A percentile compares a stretch with the other conserved stretches of the same genome.
phyloP scores from a whole-genome alignment of 2,797 vertebrate species.

The Glyptemys insculpta region DNA sequence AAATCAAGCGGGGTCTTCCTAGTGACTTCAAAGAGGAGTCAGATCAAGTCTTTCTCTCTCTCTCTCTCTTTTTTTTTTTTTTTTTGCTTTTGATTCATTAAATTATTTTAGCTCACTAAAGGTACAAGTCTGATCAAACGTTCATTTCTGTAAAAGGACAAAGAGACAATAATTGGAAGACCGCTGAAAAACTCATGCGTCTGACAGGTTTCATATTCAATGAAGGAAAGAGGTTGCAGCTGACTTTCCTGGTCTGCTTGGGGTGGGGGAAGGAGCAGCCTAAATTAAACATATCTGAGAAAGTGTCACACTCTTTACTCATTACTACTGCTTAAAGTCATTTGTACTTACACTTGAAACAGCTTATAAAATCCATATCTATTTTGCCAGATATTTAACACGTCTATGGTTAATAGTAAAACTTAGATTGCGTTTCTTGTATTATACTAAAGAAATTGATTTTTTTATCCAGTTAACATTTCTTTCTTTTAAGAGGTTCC shows the following conservation, averaged over 20 bases:
- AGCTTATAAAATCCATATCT: conserved; percentile 51
- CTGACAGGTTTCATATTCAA: not conserved
- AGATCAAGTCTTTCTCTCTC: not conserved
- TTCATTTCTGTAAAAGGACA: not conserved
- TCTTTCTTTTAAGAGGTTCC: not conserved
- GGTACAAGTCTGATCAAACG: not conserved
- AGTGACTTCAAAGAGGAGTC: not conserved
- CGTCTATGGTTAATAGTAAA: conserved; percentile 42
- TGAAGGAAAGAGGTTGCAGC: not conserved
- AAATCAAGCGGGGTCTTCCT: not conserved
- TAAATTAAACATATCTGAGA: conserved; percentile 21
- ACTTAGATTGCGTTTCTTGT: conserved; percentile 23
- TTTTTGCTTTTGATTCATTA: not conserved
- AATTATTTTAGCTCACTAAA: not conserved
- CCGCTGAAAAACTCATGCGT: not conserved
- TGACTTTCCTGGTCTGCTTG: not conserved
- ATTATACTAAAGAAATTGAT: conserved; percentile 46
- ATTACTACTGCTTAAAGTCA: conserved; percentile 9
- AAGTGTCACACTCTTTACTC: conserved; percentile 5
- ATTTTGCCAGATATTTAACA: conserved; percentile 50
- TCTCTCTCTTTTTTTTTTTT: not conserved
- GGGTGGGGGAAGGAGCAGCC: not conserved
- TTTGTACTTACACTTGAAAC: conserved; percentile 48
- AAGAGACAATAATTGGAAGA: not conserved
- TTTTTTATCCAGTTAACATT: conserved; percentile 37